These are phyloP conservation scores for Corythornis vintsioides DNA, from an alignment of 2,113 vertebrate species.

Conservation along the genomic window DNA sequence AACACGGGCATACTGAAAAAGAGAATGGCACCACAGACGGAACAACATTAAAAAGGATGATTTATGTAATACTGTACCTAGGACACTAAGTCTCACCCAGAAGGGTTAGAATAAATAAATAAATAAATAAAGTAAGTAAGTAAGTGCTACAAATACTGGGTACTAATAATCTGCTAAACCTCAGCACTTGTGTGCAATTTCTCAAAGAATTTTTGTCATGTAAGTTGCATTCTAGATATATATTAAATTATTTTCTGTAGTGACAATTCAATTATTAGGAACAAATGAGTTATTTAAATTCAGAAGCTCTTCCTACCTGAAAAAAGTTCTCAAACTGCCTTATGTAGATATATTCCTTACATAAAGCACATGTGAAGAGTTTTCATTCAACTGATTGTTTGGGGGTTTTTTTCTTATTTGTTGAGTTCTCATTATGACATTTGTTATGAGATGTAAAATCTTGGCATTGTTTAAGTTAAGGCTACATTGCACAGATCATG, in stretches of 20 bases:
- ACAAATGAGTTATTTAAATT: background rate
- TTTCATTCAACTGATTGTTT: background rate
- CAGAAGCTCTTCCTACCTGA: background rate
- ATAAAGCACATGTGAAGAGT: background rate
- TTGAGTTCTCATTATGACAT: background rate
- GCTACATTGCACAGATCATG: background rate
- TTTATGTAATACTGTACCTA: background rate
- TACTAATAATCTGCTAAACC: background rate
- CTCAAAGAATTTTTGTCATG: background rate
- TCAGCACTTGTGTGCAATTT: background rate
- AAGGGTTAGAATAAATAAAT: background rate
- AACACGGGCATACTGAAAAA: background rate
- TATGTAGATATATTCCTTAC: background rate
- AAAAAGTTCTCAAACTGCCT: background rate
- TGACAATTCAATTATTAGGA: background rate
- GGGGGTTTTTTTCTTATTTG: background rate
- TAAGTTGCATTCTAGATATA: background rate
- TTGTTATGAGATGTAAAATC: background rate
- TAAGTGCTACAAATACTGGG: background rate
- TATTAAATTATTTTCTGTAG: background rate
- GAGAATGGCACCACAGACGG: background rate
- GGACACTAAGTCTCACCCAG: background rate
- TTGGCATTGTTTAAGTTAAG: background rate
- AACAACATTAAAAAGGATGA: background rate
- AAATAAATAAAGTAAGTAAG: background rate